Evolutionary conservation across 2,113 vertebrate species (phyloP).

Genomic region (Ivindomyrus marchei): DNA sequence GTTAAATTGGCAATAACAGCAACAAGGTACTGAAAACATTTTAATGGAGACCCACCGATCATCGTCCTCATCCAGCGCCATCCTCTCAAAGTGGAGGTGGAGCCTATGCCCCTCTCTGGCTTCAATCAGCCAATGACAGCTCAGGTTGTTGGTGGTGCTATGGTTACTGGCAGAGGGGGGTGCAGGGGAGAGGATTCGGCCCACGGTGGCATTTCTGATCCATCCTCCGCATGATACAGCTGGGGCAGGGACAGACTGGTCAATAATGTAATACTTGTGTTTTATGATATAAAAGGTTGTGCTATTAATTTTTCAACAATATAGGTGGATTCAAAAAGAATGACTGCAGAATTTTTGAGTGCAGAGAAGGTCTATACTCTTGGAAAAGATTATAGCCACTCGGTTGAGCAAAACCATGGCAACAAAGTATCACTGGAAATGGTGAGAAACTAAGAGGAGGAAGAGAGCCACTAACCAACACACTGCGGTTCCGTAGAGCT

Average conservation of each 20-base stretch:
- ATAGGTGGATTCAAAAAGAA: neutral
- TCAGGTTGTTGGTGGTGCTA: constrained; percentile 77
- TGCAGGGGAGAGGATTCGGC: constrained; percentile 74
- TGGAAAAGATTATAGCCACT: neutral
- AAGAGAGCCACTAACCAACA: constrained; percentile 49
- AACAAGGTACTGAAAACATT: neutral
- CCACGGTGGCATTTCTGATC: constrained; percentile 79
- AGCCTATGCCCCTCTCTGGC: constrained; percentile 78
- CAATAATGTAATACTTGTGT: neutral
- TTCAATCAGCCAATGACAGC: constrained; percentile 87
- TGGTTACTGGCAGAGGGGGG: constrained; percentile 65
- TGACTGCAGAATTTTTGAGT: neutral
- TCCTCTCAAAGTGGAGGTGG: constrained; percentile 84
- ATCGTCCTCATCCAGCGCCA: constrained; percentile 81
- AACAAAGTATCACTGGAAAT: neutral
- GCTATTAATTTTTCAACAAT: neutral
- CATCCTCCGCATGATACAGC: constrained; percentile 79
- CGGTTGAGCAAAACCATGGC: neutral
- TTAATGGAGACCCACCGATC: constrained; percentile 63
- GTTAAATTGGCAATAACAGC: neutral
- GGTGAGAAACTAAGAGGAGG: neutral
- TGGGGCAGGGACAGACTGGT: constrained; percentile 16
- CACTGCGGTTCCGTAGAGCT: constrained; percentile 66
- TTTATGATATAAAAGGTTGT: neutral
- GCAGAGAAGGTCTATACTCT: neutral